Conservation (phyloP, 2,888 invertebrate genomes). For the Conchocele bisecta region DNA sequence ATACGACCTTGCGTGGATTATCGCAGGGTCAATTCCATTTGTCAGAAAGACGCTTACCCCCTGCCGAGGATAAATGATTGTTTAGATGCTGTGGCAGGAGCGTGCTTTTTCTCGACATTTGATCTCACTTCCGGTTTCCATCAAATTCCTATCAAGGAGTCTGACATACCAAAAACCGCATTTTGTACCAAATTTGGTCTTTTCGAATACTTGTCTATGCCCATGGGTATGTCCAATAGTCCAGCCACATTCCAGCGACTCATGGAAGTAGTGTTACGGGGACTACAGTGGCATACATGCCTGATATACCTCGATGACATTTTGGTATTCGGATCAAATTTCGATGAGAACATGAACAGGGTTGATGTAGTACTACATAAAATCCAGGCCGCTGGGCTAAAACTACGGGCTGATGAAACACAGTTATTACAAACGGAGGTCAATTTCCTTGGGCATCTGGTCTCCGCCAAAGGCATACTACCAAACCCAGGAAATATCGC, state of each 20-base stretch:
- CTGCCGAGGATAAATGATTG: constrained; percentile 38
- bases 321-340: not conserved
- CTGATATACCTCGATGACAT: constrained; percentile 23
- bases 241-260: constrained; percentile 9
- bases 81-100: constrained; percentile 25
- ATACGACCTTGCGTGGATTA: constrained; percentile 34
- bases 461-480: not conserved
- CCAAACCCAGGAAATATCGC: not conserved
- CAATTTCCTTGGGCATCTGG: constrained; percentile 18
- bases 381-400: constrained; percentile 10
- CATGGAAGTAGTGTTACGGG: constrained; percentile 22
- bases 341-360: constrained; percentile 16
- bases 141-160: constrained; percentile 41
- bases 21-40: constrained; percentile 23
- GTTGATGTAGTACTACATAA: constrained; percentile 12
- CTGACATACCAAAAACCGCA: constrained; percentile 47
- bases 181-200: constrained; percentile 13
- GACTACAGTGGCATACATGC: constrained; percentile 18
- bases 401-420: constrained; percentile 18
- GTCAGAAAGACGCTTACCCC: constrained; percentile 34
- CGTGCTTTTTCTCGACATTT: constrained; percentile 31
- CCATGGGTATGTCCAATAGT: constrained; percentile 10
- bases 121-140: constrained; percentile 45
- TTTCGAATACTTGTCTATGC: constrained; percentile 14
- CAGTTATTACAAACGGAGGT: constrained; percentile 15